phyloP scores from a whole-genome alignment of 1,140 invertebrate genomes.

The Hypsibius dujardini region DNA sequence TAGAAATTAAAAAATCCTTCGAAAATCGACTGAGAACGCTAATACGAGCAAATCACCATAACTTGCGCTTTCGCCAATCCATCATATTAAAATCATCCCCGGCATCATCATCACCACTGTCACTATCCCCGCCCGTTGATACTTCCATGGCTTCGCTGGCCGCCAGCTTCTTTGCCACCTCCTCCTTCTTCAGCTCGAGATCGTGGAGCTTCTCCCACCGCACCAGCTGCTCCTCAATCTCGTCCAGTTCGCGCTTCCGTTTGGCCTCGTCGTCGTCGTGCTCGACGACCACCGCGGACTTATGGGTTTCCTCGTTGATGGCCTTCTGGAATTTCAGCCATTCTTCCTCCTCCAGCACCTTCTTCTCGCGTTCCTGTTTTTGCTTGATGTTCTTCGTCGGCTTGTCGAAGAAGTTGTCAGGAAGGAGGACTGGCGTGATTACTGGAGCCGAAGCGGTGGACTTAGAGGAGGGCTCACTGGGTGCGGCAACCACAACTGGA shows the following conservation, averaged over 20 bases:
- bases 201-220: slow-evolving; percentile 3
- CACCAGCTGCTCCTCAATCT: slow-evolving; percentile 11
- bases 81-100: background rate
- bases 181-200: background rate
- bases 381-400: slow-evolving; percentile 11
- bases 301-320: slow-evolving; percentile 11
- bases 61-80: slow-evolving; percentile 10
- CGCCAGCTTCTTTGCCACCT: background rate
- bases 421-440: background rate
- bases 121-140: background rate
- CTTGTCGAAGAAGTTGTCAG: slow-evolving; percentile 13
- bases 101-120: background rate
- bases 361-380: slow-evolving; percentile 14
- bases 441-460: background rate
- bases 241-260: background rate
- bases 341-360: background rate
- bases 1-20: no score
- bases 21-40: no score
- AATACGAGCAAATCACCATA: background rate
- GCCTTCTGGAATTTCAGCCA: slow-evolving; percentile 15
- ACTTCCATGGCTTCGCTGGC: background rate
- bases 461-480: background rate
- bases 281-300: slow-evolving; percentile 8
- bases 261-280: background rate
- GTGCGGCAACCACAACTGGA: background rate